These are phyloP conservation scores for Chaetodon trifascialis DNA, from an alignment of 2,113 vertebrate species.

Conservation along the genomic window DNA sequence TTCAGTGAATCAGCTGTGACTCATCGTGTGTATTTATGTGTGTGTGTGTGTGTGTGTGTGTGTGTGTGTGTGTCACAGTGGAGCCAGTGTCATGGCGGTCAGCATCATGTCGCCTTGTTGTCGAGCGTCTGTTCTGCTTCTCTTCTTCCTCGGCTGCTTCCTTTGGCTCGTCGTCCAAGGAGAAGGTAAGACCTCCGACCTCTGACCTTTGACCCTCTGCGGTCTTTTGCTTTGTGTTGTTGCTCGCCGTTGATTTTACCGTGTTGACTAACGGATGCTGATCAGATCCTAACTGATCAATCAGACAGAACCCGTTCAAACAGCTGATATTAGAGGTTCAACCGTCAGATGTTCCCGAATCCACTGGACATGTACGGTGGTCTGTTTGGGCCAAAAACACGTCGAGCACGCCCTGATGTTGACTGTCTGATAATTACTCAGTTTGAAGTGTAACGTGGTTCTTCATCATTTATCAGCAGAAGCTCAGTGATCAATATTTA, in stretches of 20 bases:
- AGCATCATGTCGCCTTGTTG: conserved; percentile 61
- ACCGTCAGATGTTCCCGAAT: background rate
- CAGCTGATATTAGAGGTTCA: background rate
- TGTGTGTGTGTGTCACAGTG: background rate
- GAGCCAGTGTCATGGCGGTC: conserved; percentile 45
- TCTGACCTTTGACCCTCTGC: background rate
- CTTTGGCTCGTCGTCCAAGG: conserved; percentile 55
- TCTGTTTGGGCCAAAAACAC: background rate
- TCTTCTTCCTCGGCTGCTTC: conserved; percentile 60
- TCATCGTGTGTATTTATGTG: background rate
- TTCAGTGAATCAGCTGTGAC: background rate
- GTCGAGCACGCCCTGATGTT: no score
- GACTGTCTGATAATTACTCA: no score
- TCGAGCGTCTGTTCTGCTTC: conserved; percentile 38
- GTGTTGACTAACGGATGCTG: no score
- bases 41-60: conserved; percentile 1
- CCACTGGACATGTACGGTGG: background rate
- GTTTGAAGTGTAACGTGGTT: no score
- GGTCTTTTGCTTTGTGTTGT: no score
- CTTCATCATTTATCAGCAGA: no score
- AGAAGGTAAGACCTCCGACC: conserved; percentile 66
- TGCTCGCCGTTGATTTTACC: no score
- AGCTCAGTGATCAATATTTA: no score
- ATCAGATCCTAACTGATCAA: background rate
- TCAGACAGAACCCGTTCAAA: background rate